Evolutionary conservation across 1,140 invertebrate species (phyloP).

Genomic region (Caenorhabditis elegans): DNA sequence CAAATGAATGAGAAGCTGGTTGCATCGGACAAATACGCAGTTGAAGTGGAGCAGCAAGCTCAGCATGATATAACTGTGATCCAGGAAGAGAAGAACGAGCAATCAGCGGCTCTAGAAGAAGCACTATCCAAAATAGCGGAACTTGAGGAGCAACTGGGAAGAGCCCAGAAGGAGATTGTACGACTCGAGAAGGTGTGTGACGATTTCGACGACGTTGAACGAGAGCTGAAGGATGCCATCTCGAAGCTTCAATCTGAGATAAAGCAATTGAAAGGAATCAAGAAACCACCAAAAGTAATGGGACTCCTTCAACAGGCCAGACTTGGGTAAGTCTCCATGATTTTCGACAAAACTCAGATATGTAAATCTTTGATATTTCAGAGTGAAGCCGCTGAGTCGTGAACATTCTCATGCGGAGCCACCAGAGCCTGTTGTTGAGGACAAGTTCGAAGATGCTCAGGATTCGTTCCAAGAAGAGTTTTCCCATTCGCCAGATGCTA

Average conservation of each 20-base stretch:
- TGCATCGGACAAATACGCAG: not conserved
- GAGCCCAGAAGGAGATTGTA: not conserved
- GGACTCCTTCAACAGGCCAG: slow-evolving; percentile 10
- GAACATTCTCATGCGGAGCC: not conserved
- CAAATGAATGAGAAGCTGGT: not conserved
- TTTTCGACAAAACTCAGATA: not conserved
- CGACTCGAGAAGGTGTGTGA: not conserved
- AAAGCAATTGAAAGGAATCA: not conserved
- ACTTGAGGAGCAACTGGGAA: not conserved
- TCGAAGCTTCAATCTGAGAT: not conserved
- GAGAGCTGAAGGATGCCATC: not conserved
- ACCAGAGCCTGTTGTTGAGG: not conserved
- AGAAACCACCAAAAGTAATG: not conserved
- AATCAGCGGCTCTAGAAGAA: not conserved
- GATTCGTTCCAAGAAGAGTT: not conserved
- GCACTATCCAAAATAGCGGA: not conserved
- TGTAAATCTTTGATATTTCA: not conserved
- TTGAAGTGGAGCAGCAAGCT: not conserved
- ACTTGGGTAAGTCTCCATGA: not conserved
- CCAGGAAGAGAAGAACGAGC: not conserved
- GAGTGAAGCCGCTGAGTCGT: not conserved
- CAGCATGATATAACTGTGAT: not conserved
- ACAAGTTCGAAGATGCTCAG: not conserved
- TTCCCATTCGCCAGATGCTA: too few relatives aligned
- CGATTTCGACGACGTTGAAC: not conserved